Conservation (phyloP, 2,797 vertebrate genomes). For the Lerista edwardsae region DNA sequence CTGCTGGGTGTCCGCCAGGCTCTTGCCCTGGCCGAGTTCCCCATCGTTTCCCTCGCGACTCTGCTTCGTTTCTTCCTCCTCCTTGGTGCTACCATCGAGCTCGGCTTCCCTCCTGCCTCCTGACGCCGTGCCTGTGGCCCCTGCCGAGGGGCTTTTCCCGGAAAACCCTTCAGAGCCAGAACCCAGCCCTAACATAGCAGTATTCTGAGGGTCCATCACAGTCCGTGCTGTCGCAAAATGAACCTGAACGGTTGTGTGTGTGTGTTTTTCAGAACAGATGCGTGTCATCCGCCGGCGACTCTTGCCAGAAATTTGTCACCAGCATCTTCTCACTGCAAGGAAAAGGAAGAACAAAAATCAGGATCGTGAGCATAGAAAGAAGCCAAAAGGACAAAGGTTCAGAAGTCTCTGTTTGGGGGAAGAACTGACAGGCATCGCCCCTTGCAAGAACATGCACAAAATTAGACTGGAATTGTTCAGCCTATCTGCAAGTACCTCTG, state of each 20-base stretch:
- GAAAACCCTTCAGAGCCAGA: conserved; percentile 80
- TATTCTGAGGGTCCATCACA: conserved; percentile 82
- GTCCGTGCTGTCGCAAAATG: conserved; percentile 61
- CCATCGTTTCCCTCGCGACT: conserved; percentile 48
- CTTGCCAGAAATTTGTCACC: conserved; percentile 64
- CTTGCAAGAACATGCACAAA: background rate
- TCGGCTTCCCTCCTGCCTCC: conserved; percentile 73
- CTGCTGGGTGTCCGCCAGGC: conserved; percentile 74
- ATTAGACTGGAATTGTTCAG: background rate
- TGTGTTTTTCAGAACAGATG: conserved; percentile 56
- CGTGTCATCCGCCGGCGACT: conserved; percentile 63
- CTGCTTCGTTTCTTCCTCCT: conserved; percentile 74
- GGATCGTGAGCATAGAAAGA: background rate
- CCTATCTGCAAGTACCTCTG: too few species aligned
- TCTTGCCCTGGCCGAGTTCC: conserved; percentile 51
- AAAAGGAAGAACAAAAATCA: conserved; percentile 23
- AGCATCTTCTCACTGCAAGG: conserved; percentile 72
- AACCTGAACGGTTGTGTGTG: too few species aligned
- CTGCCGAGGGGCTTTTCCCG: conserved; percentile 76
- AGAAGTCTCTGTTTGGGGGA: background rate
- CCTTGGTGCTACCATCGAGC: conserved; percentile 65
- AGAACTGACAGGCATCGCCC: background rate
- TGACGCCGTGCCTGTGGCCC: conserved; percentile 60
- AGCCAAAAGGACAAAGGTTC: background rate
- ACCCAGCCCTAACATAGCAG: conserved; percentile 84